A percentile compares a stretch with the other conserved stretches of the same genome.
phyloP scores from a whole-genome alignment of 2,797 vertebrate species.

The Clarias laeviceps region DNA sequence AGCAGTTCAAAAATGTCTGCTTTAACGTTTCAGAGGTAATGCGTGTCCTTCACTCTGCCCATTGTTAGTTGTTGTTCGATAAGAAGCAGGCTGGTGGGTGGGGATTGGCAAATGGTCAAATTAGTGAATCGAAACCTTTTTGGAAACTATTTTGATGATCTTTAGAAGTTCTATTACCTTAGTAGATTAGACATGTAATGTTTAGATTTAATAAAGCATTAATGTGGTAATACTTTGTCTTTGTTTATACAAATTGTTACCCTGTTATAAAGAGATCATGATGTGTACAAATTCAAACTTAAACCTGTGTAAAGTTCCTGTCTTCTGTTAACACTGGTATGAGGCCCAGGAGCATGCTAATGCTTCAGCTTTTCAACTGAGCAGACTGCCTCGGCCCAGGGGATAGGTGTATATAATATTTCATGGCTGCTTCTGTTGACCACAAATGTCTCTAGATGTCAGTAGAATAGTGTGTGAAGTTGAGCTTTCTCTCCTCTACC shows the following conservation, averaged over 20 bases:
- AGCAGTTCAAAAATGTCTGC: not conserved
- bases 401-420: slow-evolving; percentile 4
- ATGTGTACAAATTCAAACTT: not conserved
- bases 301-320: not conserved
- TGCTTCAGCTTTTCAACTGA: slow-evolving; percentile 24
- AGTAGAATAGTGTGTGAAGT: slow-evolving; percentile 52
- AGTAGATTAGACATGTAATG: not conserved
- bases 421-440: slow-evolving; percentile 11
- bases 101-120: not conserved
- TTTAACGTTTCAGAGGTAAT: not conserved
- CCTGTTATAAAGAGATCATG: not conserved
- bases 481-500: slow-evolving; percentile 30
- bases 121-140: not conserved
- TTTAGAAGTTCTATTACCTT: not conserved
- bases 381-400: not conserved
- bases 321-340: not conserved
- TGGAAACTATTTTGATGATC: not conserved
- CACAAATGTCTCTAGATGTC: slow-evolving; percentile 51
- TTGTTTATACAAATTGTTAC: not conserved
- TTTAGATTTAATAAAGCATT: not conserved
- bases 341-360: not conserved
- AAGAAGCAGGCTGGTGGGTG: not conserved
- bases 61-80: not conserved
- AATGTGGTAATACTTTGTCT: not conserved
- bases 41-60: not conserved